Evolutionary conservation across 2,113 vertebrate genomes (phyloP).

Genomic region (Nanorana parkeri): DNA sequence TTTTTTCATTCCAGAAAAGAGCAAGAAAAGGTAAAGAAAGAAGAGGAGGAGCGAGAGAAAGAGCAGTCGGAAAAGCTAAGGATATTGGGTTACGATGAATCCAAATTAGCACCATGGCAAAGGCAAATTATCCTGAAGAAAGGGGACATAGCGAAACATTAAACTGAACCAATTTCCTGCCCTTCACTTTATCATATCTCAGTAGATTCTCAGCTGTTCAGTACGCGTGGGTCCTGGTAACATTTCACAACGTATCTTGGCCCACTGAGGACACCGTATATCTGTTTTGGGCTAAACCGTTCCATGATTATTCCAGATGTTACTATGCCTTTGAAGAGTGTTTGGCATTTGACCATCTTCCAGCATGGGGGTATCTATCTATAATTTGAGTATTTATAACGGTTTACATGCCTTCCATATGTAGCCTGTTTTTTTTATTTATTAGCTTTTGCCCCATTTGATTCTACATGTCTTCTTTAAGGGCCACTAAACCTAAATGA

Average conservation of each 20-base stretch:
- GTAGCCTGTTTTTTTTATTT: neutral
- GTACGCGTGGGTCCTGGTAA: conserved; percentile 51
- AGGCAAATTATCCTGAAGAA: conserved; percentile 96
- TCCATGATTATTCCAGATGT: neutral
- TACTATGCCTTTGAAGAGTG: neutral
- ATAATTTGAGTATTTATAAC: neutral
- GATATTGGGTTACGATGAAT: conserved; percentile 93
- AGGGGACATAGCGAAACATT: conserved; percentile 92
- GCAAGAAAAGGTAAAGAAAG: conserved; percentile 80
- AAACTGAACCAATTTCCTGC: conserved; percentile 60
- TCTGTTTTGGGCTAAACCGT: neutral
- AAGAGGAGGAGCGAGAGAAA: conserved; percentile 84
- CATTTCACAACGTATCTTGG: conserved; percentile 8
- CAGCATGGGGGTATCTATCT: neutral
- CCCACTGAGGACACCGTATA: neutral
- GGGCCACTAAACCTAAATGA: too few relatives aligned
- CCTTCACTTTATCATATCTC: conserved; percentile 50
- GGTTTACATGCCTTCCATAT: neutral
- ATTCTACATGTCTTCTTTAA: too few relatives aligned
- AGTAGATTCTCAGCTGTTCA: conserved; percentile 50
- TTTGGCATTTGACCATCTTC: neutral
- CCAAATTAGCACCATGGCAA: conserved; percentile 96
- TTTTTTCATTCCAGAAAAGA: conserved; percentile 78
- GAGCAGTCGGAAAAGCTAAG: conserved; percentile 90
- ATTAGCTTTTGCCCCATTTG: neutral